A percentile compares a stretch with the other conserved stretches of the same genome.
These are phyloP conservation scores for Spongilla lacustris DNA, from an alignment of 37 sponge, comb jelly and placozoan genomes.

Conservation along the genomic window DNA sequence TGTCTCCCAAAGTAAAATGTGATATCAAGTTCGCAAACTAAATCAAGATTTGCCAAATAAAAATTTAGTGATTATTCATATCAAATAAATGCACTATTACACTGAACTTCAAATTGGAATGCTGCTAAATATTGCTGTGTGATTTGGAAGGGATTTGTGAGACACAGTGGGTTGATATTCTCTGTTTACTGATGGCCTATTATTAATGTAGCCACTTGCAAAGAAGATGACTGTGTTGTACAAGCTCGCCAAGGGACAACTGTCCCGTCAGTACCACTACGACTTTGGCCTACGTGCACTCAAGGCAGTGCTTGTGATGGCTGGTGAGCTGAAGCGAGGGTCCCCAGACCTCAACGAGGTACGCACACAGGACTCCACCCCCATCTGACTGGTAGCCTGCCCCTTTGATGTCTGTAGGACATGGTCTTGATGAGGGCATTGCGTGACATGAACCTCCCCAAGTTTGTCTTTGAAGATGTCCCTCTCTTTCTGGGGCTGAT, in stretches of 20 bases:
- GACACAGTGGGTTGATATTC: no score
- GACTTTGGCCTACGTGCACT: slow-evolving; percentile 99
- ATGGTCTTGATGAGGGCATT: slow-evolving; percentile 99
- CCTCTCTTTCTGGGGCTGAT: slow-evolving; percentile 98
- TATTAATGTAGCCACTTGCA: slow-evolving; percentile 89
- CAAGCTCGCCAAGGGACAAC: slow-evolving; percentile 95
- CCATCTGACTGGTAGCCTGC: slow-evolving; percentile 26
- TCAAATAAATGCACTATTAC: no score
- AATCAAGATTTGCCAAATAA: no score
- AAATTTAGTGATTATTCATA: no score
- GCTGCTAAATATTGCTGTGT: no score
- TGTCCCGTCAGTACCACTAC: slow-evolving; percentile 97
- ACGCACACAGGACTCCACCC: not conserved
- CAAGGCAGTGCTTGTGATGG: slow-evolving; percentile 99
- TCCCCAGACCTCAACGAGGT: slow-evolving; percentile 94
- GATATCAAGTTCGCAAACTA: no score
- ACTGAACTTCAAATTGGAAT: no score
- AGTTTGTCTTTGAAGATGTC: slow-evolving; percentile 99
- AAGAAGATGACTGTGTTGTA: slow-evolving; percentile 99
- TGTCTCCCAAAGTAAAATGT: no score
- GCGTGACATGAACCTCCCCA: slow-evolving; percentile 99
- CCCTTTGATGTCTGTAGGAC: slow-evolving; percentile 61
- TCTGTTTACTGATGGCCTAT: not conserved
- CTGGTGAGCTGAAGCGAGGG: slow-evolving; percentile 98
- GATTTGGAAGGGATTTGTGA: no score